Base-by-base conservation (phyloP, 2,113 vertebrate genomes). In the Lagopus leucura region DNA sequence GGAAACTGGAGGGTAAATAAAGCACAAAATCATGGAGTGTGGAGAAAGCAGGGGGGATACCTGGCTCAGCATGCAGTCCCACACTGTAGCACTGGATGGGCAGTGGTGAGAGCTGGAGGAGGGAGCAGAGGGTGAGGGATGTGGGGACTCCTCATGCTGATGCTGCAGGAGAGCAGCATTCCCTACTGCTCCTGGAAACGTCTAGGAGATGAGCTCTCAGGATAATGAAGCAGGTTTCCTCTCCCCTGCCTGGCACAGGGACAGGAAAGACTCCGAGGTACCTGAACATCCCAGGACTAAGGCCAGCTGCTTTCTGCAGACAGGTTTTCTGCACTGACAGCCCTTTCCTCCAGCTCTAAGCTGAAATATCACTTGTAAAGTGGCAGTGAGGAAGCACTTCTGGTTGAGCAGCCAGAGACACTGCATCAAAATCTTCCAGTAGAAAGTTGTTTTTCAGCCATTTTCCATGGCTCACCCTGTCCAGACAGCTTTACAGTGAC, bases 111-210 rank as follows among this genome's bases (percentile, higher is more conserved):
- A 9, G 32, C 78, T 50, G 8, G 9, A 42, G 27, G 32, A 65
- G 12, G 9, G 10, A 15, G 13, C n/a, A 78, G 58, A 64, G 18
- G 13, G 4, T 43, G 48, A 48, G 42, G 21, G 25, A 63, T 0
- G 0, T 0, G 0, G 74, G 13, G 24, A 75, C 21, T 17, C 8
- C 27, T 79, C 42, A 25, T 1, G 2, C 5, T 4, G 16, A n/a
- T 30, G 6, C 42, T n/a, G 42, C 30, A 32, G 65, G 42, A 67
- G 36, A 64, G 36, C 4, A 63, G 34, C 4, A 3, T 20, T 63
- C 40, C 10, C 43, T 73, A 9, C 40, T 3, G 2, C 32, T 86
- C 9, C 80, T 25, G 6, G 1, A 2, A 15, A n/a, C 67, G 80
- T 76, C 40, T 19, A 1, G 2, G 28, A 12, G 22, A 50, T 50